These are phyloP conservation scores for Atrina japonica DNA, from an alignment of 2,888 invertebrate genomes.

Conservation along the genomic window DNA sequence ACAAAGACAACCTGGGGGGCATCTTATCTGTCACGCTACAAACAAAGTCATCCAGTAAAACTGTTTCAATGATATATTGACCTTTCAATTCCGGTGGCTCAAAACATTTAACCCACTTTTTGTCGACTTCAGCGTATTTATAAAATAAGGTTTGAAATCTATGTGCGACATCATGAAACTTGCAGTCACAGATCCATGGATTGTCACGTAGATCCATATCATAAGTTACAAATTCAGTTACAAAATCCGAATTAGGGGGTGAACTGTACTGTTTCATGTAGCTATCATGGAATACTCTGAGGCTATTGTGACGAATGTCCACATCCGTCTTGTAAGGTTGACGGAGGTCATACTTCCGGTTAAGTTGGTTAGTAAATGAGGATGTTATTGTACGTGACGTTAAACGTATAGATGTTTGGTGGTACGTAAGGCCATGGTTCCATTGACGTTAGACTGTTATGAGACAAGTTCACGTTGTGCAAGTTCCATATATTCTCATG, in stretches of 20 bases:
- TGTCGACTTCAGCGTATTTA: slow-evolving; percentile 31
- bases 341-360: slow-evolving; percentile 33
- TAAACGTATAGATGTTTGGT: slow-evolving; percentile 18
- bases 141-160: slow-evolving; percentile 46
- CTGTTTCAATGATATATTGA: slow-evolving; percentile 41
- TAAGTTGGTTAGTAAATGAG: slow-evolving; percentile 33
- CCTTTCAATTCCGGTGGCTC: slow-evolving; percentile 46
- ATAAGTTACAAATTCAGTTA: slow-evolving; percentile 41
- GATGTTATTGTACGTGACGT: slow-evolving; percentile 37
- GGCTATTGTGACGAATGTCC: slow-evolving; percentile 29
- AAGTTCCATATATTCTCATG: not conserved
- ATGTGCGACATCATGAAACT: slow-evolving; percentile 40
- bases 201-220: slow-evolving; percentile 48
- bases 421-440: slow-evolving; percentile 45
- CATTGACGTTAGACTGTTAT: slow-evolving; percentile 21
- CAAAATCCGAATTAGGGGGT: not conserved
- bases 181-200: slow-evolving; percentile 51
- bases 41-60: slow-evolving; percentile 39
- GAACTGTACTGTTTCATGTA: slow-evolving; percentile 25
- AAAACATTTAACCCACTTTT: slow-evolving; percentile 42
- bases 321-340: slow-evolving; percentile 27
- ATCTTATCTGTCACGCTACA: slow-evolving; percentile 49
- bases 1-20: slow-evolving; percentile 48
- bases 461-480: slow-evolving; percentile 18
- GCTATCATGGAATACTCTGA: slow-evolving; percentile 24